Conservation (phyloP, 64 coral and sea anemone genomes). For the Actinia tenebrosa region DNA sequence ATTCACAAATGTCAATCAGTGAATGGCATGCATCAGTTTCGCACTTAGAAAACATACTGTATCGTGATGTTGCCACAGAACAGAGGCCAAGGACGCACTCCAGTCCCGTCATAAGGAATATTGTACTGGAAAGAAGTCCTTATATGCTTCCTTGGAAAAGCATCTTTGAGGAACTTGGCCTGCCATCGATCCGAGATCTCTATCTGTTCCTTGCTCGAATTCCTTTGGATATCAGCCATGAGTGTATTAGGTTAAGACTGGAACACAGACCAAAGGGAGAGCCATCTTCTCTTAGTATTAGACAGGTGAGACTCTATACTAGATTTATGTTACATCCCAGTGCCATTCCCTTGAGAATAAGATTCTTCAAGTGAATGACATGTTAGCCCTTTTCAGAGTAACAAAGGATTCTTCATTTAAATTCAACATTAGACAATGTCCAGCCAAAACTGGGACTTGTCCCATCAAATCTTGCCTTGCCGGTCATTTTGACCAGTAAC, state of each 20-base stretch:
- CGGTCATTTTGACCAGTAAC: no score
- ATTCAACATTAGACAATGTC: no score
- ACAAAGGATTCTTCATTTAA: no score
- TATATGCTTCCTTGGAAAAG: conserved; percentile 1
- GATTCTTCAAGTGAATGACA: no score
- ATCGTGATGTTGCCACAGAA: conserved; percentile 11
- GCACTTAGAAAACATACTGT: conserved; percentile 33
- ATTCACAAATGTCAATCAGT: conserved; percentile 13
- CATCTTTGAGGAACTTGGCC: conserved; percentile 66
- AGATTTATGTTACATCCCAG: neutral
- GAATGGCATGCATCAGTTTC: conserved; percentile 36
- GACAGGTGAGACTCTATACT: conserved; percentile 51
- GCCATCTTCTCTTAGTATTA: conserved; percentile 83
- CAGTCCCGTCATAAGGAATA: neutral
- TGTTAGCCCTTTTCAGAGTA: no score
- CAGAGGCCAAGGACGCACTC: conserved; percentile 9
- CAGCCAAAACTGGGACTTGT: no score
- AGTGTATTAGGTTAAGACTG: conserved; percentile 83
- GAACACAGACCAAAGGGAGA: conserved; percentile 94
- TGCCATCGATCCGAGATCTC: conserved; percentile 69
- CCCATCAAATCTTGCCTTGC: no score
- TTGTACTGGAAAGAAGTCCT: neutral
- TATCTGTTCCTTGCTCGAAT: conserved; percentile 79
- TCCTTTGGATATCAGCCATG: conserved; percentile 82
- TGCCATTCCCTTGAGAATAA: no score